phyloP scores from a whole-genome alignment of 2,113 vertebrate species.

The Hypocryptadius cinnamomeus region DNA sequence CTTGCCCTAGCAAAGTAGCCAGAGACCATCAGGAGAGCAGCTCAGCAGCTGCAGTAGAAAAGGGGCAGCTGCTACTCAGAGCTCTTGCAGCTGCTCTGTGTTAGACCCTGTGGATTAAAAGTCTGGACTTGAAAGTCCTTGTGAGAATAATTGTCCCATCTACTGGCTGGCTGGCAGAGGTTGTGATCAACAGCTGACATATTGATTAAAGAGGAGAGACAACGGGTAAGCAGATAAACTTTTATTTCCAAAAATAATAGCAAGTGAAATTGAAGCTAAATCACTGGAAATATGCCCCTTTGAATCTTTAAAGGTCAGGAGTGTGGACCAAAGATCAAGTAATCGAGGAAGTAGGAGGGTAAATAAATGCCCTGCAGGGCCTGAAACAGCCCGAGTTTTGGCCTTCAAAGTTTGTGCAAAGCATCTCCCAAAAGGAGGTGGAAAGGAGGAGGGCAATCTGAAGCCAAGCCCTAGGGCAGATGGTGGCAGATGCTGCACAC shows the following conservation, averaged over 20 bases:
- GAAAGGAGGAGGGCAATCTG: background rate
- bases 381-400: background rate
- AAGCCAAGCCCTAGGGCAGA: conserved; percentile 49
- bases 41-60: conserved; percentile 8
- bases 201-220: conserved; percentile 27
- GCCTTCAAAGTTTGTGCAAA: background rate
- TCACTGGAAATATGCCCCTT: background rate
- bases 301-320: background rate
- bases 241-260: conserved; percentile 1
- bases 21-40: background rate
- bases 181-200: conserved; percentile 39
- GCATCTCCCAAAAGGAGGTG: background rate
- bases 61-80: conserved; percentile 41
- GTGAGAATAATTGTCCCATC: conserved; percentile 45
- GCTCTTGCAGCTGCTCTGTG: conserved; percentile 13
- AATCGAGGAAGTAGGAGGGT: background rate
- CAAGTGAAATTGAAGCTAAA: background rate
- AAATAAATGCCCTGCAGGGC: background rate
- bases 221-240: background rate
- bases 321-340: background rate
- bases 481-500: conserved; percentile 40
- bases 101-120: conserved; percentile 31
- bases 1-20: background rate
- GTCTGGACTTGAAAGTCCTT: conserved; percentile 46
- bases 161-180: conserved; percentile 23